Evolutionary conservation across 2,113 vertebrate genomes (phyloP), one percentile per base, ranked within the genome.

Genomic region (Tangachromis dhanisi): DNA sequence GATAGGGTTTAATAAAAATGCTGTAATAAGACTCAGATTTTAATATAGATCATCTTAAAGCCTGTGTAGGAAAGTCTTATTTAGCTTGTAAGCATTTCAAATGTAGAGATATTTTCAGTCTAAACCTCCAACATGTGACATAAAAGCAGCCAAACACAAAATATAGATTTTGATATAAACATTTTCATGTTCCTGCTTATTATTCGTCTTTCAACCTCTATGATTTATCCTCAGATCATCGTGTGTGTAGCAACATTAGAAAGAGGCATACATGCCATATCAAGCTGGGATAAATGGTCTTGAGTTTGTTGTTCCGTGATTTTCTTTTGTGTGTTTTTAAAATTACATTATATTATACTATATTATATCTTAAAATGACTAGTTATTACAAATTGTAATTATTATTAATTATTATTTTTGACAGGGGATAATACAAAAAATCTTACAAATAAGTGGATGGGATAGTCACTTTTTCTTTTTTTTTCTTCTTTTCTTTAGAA

Each of bases 161-260:
- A 76, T 76, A 29, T 26, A 47, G 21, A 29, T 0, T 47, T 76
- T 29, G 40, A 47, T 29, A 47, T 76, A 76, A 47, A 29, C 14
- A 29, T 73, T 42, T 0, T 17, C 5, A 26, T 45, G 13, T 45
- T 73, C n/a, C 21, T 10, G 21, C 40, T 73, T 45, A 45, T 47
- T 26, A 73, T 10, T 73, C 4, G 1, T 29, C 24, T 47, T 76
- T 29, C 9, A 17, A 19, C 24, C 71, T 17, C 71, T 0, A 16
- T 73, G 13, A 26, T 73, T 26, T 73, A 73, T 26, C 71, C 9
- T 76, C 40, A 17, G 40, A 47, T 11, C 24, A 26, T 3, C 1
- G 0, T 45, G 14, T 73, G 8, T 73, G 1, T 45, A 45, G 5
- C 21, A 29, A 10, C 2, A 0, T 47, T 45, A 0, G 40, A 26